Conservation (phyloP, 2,113 vertebrate genomes). For the Poecile atricapillus region DNA sequence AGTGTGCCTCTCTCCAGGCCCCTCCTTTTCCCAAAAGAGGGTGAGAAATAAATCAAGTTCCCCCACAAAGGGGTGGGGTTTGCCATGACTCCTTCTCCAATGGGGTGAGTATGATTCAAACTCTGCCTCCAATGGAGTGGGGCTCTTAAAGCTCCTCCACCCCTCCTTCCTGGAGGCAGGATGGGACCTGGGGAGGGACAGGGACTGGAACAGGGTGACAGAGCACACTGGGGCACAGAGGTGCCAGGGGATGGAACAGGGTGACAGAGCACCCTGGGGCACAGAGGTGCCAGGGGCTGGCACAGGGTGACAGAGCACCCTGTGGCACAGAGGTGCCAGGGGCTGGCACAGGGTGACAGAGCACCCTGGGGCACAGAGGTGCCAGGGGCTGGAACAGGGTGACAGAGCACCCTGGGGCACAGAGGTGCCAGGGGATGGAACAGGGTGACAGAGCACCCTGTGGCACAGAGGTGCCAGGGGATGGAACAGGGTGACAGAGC, state of each 20-base stretch:
- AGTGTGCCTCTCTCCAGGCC: fast-evolving
- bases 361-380: fast-evolving
- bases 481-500: fast-evolving
- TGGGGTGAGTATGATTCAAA: fast-evolving
- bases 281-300: background rate
- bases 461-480: background rate
- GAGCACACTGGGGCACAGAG: fast-evolving
- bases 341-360: background rate
- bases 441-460: fast-evolving
- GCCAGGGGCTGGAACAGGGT: background rate
- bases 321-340: fast-evolving
- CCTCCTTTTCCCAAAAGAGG: background rate
- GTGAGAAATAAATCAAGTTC: fast-evolving
- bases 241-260: background rate
- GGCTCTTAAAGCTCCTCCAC: background rate
- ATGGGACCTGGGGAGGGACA: background rate
- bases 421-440: background rate
- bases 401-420: fast-evolving
- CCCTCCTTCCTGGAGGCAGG: background rate
- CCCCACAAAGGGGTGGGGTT: fast-evolving
- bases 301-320: no score
- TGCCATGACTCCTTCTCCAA: background rate
- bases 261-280: fast-evolving
- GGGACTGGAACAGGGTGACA: background rate
- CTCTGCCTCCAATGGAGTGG: fast-evolving